These are phyloP conservation scores for Melikaiella ostensackeni DNA, from an alignment of 2,888 invertebrate species.

Conservation along the genomic window DNA sequence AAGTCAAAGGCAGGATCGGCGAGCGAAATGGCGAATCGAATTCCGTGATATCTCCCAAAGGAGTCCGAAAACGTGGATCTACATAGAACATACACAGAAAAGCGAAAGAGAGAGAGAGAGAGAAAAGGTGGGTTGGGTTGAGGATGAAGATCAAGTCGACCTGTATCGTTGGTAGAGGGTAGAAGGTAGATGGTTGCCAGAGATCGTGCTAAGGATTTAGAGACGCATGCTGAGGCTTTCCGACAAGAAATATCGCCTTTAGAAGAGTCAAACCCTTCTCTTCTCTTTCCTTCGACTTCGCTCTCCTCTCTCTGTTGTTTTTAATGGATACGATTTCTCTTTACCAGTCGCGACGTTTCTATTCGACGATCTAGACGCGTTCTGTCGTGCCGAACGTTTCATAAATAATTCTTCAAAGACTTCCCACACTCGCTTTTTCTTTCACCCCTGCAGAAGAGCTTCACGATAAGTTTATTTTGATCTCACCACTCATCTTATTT, in stretches of 20 bases:
- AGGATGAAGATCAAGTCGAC: slow-evolving; percentile 34
- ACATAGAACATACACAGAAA: slow-evolving; percentile 24
- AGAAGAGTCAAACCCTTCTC: slow-evolving; percentile 11
- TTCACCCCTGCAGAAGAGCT: background rate
- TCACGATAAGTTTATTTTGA: slow-evolving; percentile 15
- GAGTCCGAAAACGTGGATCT: slow-evolving; percentile 36
- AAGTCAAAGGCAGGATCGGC: slow-evolving; percentile 37
- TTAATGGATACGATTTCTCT: slow-evolving; percentile 57
- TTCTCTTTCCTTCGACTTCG: slow-evolving; percentile 17
- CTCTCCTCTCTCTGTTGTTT: slow-evolving; percentile 44
- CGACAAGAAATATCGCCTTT: slow-evolving; percentile 49
- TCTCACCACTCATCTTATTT: background rate
- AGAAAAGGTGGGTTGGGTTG: background rate
- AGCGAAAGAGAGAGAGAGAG: background rate
- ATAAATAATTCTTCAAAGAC: slow-evolving; percentile 51
- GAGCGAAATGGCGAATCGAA: slow-evolving; percentile 48
- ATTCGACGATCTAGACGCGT: slow-evolving; percentile 47
- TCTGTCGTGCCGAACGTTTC: slow-evolving; percentile 44
- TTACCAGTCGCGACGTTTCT: slow-evolving; percentile 48
- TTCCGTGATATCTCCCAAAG: slow-evolving; percentile 52
- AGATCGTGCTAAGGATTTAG: slow-evolving; percentile 60
- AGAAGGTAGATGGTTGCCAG: slow-evolving; percentile 47
- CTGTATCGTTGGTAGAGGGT: slow-evolving; percentile 35
- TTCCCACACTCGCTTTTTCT: slow-evolving; percentile 41
- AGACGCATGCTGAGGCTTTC: slow-evolving; percentile 49